A percentile compares a stretch with the other conserved stretches of the same genome.
Conservation (phyloP, 2,888 invertebrate species). For the Watsonalla cultraria region DNA sequence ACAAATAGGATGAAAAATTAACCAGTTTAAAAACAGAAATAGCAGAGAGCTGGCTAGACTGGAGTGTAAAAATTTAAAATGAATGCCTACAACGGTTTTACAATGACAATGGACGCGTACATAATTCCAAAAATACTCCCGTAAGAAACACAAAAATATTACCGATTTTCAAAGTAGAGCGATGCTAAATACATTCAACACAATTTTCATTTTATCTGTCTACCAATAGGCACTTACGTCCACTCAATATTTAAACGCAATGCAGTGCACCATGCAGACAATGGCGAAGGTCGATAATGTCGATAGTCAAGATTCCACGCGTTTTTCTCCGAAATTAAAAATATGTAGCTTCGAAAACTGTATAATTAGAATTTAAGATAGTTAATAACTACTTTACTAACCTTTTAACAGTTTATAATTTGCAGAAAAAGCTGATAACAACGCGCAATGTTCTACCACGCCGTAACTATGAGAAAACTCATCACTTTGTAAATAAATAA, state of each 20-base stretch:
- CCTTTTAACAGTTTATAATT: conserved; percentile 64
- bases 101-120: neutral
- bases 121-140: neutral
- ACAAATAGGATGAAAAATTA: too few relatives aligned
- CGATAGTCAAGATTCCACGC: conserved; percentile 55
- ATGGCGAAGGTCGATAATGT: conserved; percentile 77
- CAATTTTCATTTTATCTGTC: conserved; percentile 13
- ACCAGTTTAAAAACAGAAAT: too few relatives aligned
- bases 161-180: neutral
- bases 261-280: conserved; percentile 79
- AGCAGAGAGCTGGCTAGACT: neutral
- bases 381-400: conserved; percentile 47
- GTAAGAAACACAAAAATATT: neutral
- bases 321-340: conserved; percentile 25
- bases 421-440: conserved; percentile 65
- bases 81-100: neutral
- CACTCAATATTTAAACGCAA: conserved; percentile 61
- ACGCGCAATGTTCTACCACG: conserved; percentile 74
- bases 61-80: neutral
- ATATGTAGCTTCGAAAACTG: conserved; percentile 7
- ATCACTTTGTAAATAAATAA: conserved; percentile 79
- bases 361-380: conserved; percentile 7
- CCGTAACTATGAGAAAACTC: conserved; percentile 76
- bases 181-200: conserved; percentile 31
- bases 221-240: conserved; percentile 32